phyloP scores from a whole-genome alignment of 2,888 invertebrate genomes.

The Pollenia labialis region DNA sequence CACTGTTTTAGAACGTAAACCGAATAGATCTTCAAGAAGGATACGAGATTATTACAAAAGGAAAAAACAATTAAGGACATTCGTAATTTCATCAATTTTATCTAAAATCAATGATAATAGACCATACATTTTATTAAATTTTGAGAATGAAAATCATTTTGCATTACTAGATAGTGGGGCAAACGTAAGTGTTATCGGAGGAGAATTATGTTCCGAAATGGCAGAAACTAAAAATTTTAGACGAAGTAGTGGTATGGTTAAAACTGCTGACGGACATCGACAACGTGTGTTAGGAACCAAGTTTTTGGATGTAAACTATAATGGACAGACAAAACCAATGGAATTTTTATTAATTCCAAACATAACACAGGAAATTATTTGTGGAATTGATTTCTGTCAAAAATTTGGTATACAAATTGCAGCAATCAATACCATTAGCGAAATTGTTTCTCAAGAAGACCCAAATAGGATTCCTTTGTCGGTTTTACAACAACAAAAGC shows the following conservation, averaged over 20 bases:
- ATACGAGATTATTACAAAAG: neutral
- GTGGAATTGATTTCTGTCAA: neutral
- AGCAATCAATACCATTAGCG: neutral
- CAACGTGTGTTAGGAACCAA: neutral
- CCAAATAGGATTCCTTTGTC: neutral
- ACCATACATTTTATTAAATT: neutral
- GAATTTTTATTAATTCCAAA: slow-evolving; percentile 19
- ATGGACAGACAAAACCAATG: neutral
- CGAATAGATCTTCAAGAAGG: neutral
- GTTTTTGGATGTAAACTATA: neutral
- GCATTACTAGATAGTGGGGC: too few relatives aligned
- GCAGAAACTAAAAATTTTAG: neutral
- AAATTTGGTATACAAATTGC: neutral
- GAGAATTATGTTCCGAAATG: neutral
- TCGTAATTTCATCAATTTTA: neutral
- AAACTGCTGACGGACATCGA: neutral
- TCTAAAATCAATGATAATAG: neutral
- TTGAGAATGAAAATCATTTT: neutral
- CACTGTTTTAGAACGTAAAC: neutral
- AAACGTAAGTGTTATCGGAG: too few relatives aligned
- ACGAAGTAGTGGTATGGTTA: neutral
- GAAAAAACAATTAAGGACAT: too few relatives aligned
- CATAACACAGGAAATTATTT: slow-evolving; percentile 13
- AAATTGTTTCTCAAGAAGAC: neutral
- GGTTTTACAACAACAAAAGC: neutral